These are phyloP conservation scores for Aricia artaxerxes DNA, from an alignment of 2,888 invertebrate genomes.

Conservation along the genomic window DNA sequence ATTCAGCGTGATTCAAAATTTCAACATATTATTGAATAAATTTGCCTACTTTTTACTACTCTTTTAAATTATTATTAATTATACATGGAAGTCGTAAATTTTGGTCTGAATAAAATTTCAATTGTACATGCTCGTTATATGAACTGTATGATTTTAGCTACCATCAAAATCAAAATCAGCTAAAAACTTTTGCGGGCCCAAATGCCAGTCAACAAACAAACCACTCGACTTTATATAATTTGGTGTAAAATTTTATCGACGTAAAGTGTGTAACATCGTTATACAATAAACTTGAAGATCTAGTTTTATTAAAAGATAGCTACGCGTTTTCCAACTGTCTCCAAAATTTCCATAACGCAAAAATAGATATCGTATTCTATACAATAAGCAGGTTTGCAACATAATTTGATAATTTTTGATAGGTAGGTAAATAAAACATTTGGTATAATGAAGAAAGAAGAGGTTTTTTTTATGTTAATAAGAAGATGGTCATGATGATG, in stretches of 20 bases:
- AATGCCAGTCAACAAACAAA: too few relatives aligned
- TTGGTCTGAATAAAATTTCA: background rate
- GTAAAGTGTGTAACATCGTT: background rate
- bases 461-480: background rate
- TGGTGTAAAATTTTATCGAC: background rate
- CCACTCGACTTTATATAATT: too few relatives aligned
- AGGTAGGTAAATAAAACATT: background rate
- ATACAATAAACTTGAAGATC: background rate
- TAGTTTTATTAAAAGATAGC: background rate
- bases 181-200: too few relatives aligned
- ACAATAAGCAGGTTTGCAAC: background rate
- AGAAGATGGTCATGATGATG: too few relatives aligned
- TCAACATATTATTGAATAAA: slow-evolving; percentile 18
- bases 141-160: too few relatives aligned
- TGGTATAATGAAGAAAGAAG: background rate
- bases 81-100: background rate
- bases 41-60: background rate
- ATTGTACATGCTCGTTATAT: too few relatives aligned
- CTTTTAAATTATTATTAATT: background rate
- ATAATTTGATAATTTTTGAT: background rate
- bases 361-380: background rate
- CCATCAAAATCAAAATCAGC: too few relatives aligned
- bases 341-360: background rate
- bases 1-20: slow-evolving; percentile 54
- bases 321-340: background rate